These are phyloP conservation scores for Murina feae DNA, from an alignment of 2,113 vertebrate genomes.

Conservation along the genomic window DNA sequence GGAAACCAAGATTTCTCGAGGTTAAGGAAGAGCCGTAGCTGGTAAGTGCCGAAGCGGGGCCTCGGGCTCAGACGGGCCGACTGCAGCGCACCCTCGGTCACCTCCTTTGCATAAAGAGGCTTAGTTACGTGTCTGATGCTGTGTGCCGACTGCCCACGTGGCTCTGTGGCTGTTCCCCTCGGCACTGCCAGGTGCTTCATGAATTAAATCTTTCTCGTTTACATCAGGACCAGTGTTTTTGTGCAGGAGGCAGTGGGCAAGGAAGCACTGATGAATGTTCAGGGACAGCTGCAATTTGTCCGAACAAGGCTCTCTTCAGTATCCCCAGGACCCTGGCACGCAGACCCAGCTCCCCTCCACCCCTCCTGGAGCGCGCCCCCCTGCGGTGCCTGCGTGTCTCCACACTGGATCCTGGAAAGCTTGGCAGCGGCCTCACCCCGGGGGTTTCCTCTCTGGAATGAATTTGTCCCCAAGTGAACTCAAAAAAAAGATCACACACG, in stretches of 20 bases:
- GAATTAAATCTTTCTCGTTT: constrained; percentile 39
- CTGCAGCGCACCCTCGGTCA: neutral
- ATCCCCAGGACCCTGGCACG: neutral
- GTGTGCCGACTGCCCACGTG: neutral
- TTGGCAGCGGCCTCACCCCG: neutral
- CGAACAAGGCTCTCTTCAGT: constrained; percentile 40
- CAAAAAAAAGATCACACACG: neutral
- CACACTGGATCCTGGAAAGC: neutral
- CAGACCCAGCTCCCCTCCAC: neutral
- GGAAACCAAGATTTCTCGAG: neutral
- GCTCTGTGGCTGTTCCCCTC: neutral
- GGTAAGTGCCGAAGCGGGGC: too few relatives aligned
- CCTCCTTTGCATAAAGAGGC: neutral
- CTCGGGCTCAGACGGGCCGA: neutral
- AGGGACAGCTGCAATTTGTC: constrained; percentile 21
- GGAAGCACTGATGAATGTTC: constrained; percentile 11
- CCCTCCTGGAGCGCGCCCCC: neutral
- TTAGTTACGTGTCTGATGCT: neutral
- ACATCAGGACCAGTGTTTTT: neutral
- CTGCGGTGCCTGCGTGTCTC: neutral
- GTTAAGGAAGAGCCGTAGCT: neutral
- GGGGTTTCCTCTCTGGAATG: constrained; percentile 18
- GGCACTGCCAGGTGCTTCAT: constrained; percentile 2
- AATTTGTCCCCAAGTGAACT: constrained; percentile 52
- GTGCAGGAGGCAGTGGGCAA: neutral